Percentiles rank a stretch among this genome's conserved stretches.
phyloP scores from a whole-genome alignment of 2,888 invertebrate genomes.

The Carcina quercana region DNA sequence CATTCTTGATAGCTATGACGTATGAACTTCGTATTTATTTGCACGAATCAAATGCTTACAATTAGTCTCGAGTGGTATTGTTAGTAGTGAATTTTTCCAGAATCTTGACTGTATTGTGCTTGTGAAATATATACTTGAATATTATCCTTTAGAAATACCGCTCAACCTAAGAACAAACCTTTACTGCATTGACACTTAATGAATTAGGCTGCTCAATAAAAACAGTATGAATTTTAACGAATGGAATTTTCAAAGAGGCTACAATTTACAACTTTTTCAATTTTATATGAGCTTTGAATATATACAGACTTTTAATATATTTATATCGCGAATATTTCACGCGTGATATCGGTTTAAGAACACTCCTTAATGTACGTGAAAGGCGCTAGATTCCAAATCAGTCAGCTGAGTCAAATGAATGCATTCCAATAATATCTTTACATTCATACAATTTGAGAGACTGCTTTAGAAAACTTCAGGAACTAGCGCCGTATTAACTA shows the following conservation, averaged over 20 bases:
- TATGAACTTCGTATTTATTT: no score
- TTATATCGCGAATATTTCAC: neutral
- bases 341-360: conserved; percentile 1
- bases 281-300: conserved; percentile 14
- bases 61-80: no score
- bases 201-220: conserved; percentile 31
- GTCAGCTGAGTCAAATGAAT: conserved; percentile 4
- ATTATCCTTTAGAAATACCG: no score
- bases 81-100: no score
- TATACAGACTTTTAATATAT: no score
- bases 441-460: conserved; percentile 14
- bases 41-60: conserved; percentile 21
- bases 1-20: no score
- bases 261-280: conserved; percentile 10
- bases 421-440: conserved; percentile 11
- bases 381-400: conserved; percentile 10
- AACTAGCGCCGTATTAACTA: conserved; percentile 23
- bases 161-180: no score
- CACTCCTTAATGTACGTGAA: conserved; percentile 4
- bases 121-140: no score
- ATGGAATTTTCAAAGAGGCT: conserved; percentile 3
- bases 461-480: neutral
- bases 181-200: no score
- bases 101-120: no score
- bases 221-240: neutral